These are phyloP conservation scores for Halcyon senegalensis DNA, from an alignment of 2,113 vertebrate genomes.

Conservation along the genomic window DNA sequence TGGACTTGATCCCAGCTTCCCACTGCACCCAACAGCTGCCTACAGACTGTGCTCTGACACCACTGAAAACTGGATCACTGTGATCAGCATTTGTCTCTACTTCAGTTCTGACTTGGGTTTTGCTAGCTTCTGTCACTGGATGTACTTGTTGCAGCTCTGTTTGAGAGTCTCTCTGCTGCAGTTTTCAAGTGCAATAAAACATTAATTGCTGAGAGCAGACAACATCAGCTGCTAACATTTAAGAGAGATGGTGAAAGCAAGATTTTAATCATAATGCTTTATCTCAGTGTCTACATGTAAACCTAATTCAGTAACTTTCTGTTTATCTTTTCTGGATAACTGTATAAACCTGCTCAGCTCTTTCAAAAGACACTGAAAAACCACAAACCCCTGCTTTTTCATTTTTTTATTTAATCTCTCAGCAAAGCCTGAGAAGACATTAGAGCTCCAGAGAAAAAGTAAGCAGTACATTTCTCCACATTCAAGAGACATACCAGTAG, in stretches of 20 bases:
- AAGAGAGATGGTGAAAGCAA: not conserved
- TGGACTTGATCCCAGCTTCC: not conserved
- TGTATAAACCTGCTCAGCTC: not conserved
- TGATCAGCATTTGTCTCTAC: not conserved
- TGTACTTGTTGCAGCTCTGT: not conserved
- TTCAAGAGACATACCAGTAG: not conserved
- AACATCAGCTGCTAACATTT: not conserved
- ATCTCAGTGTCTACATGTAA: not conserved
- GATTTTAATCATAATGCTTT: not conserved
- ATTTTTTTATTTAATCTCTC: not conserved
- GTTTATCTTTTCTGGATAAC: constrained; percentile 11
- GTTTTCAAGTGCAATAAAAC: not conserved
- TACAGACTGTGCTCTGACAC: not conserved
- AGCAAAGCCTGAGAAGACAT: not conserved
- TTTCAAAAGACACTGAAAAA: constrained; percentile 24
- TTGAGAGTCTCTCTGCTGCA: not conserved
- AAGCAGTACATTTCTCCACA: not conserved
- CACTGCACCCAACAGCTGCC: not conserved
- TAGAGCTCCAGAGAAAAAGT: not conserved
- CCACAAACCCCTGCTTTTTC: not conserved
- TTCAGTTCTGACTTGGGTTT: not conserved
- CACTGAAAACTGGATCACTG: not conserved
- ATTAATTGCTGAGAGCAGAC: not conserved
- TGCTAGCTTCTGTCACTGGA: not conserved
- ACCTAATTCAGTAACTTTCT: not conserved